Evolutionary conservation across 2,797 vertebrate genomes (phyloP).

Genomic region (Distichodus sexfasciatus): DNA sequence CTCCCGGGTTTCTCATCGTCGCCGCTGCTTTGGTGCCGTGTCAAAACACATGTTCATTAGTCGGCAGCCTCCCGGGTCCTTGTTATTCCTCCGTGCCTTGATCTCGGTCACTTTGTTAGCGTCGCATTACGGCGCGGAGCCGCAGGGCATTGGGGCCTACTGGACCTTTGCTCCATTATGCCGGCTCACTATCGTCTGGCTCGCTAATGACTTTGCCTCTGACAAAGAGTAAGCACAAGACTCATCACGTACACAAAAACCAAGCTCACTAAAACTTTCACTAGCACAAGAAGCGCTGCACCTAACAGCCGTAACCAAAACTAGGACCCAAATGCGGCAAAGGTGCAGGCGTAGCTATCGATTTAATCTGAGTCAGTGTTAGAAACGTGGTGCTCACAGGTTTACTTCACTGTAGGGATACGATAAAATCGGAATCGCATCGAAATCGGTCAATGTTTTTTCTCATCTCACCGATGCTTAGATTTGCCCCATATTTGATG

Average conservation of each 20-base stretch:
- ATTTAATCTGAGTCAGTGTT: too few relatives aligned
- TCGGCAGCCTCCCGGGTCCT: slow-evolving; percentile 13
- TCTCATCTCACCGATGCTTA: too few relatives aligned
- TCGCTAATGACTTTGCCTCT: slow-evolving; percentile 19
- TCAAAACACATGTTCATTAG: slow-evolving; percentile 42
- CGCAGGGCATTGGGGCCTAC: slow-evolving; percentile 9
- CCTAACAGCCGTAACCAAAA: too few relatives aligned
- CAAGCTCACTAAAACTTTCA: not conserved
- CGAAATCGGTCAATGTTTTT: too few relatives aligned
- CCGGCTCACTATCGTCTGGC: not conserved
- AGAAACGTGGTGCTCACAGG: too few relatives aligned
- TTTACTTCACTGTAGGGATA: too few relatives aligned
- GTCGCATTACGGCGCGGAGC: slow-evolving; percentile 14
- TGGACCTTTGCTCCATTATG: not conserved
- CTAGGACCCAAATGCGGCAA: too few relatives aligned
- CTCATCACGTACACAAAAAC: not conserved
- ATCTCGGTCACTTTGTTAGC: slow-evolving; percentile 21
- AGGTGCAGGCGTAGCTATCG: too few relatives aligned
- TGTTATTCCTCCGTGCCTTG: slow-evolving; percentile 36
- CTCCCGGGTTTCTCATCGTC: not conserved
- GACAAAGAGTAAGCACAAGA: not conserved
- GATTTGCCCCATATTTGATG: too few relatives aligned
- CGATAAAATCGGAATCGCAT: too few relatives aligned
- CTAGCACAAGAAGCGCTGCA: too few relatives aligned
- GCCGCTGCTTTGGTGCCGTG: slow-evolving; percentile 15